Evolutionary conservation across 2,888 invertebrate genomes (phyloP).

Genomic region (Noctuana brunneofusca): DNA sequence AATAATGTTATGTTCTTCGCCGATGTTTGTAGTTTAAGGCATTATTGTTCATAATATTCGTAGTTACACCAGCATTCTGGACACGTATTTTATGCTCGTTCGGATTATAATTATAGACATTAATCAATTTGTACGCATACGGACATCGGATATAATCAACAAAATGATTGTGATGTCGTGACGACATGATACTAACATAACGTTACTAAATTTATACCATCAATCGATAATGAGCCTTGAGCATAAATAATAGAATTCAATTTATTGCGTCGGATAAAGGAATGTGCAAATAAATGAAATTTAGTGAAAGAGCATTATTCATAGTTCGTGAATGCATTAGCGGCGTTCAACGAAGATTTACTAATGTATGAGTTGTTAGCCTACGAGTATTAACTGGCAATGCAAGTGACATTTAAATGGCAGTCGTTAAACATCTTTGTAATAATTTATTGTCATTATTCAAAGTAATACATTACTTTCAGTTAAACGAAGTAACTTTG

Average conservation of each 20-base stretch:
- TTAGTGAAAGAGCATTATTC: conserved; percentile 22
- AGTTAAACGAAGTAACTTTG: neutral
- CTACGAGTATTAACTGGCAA: conserved; percentile 7
- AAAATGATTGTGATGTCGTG: conserved; percentile 17
- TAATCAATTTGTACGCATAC: conserved; percentile 12
- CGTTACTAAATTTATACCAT: neutral
- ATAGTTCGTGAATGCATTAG: conserved; percentile 1
- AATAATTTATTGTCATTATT: neutral
- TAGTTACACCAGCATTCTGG: neutral
- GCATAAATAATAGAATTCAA: neutral
- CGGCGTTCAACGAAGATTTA: conserved; percentile 12
- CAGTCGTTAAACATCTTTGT: conserved; percentile 6
- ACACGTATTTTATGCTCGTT: neutral
- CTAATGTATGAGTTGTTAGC: conserved; percentile 8
- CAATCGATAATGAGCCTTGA: neutral
- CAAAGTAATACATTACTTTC: neutral
- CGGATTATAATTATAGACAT: neutral
- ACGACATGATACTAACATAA: conserved; percentile 2
- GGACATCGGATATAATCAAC: conserved; percentile 22
- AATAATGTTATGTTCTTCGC: too few species aligned
- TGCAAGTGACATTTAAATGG: conserved; percentile 22
- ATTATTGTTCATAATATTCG: neutral
- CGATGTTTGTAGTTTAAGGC: too few species aligned
- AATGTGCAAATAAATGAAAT: conserved; percentile 26
- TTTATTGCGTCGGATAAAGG: neutral